phyloP scores from a whole-genome alignment of 2,888 invertebrate species.

The Microctonus aethiopoides region DNA sequence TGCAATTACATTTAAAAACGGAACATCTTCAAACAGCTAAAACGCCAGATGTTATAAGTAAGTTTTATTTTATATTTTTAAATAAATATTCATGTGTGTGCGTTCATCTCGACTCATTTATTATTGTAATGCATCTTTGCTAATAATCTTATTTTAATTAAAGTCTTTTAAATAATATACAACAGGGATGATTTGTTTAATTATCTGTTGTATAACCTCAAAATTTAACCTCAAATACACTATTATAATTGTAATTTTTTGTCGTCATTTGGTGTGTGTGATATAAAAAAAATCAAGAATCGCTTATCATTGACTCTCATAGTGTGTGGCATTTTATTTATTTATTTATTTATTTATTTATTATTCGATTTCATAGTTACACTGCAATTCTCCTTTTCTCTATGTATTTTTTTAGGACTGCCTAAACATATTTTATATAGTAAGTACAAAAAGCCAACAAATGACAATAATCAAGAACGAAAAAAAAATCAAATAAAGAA shows the following conservation, averaged over 20 bases:
- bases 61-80: slow-evolving; percentile 25
- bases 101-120: slow-evolving; percentile 16
- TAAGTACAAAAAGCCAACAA: slow-evolving; percentile 53
- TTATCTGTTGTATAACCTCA: not conserved
- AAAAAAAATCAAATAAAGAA: not conserved
- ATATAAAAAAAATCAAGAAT: not conserved
- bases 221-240: not conserved
- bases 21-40: slow-evolving; percentile 85
- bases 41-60: slow-evolving; percentile 77
- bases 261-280: not conserved
- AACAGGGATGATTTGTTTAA: not conserved
- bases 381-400: slow-evolving; percentile 49
- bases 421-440: slow-evolving; percentile 65
- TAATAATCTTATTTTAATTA: not conserved
- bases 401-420: slow-evolving; percentile 62
- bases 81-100: not conserved
- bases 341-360: slow-evolving; percentile 21
- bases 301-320: slow-evolving; percentile 26
- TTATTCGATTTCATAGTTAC: slow-evolving; percentile 31
- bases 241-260: not conserved
- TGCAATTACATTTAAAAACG: slow-evolving; percentile 93
- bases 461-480: slow-evolving; percentile 1
- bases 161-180: no score
- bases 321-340: slow-evolving; percentile 25
- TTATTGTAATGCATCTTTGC: slow-evolving; percentile 1